phyloP scores from a whole-genome alignment of 2,113 vertebrate species.

The Chunga burmeisteri region DNA sequence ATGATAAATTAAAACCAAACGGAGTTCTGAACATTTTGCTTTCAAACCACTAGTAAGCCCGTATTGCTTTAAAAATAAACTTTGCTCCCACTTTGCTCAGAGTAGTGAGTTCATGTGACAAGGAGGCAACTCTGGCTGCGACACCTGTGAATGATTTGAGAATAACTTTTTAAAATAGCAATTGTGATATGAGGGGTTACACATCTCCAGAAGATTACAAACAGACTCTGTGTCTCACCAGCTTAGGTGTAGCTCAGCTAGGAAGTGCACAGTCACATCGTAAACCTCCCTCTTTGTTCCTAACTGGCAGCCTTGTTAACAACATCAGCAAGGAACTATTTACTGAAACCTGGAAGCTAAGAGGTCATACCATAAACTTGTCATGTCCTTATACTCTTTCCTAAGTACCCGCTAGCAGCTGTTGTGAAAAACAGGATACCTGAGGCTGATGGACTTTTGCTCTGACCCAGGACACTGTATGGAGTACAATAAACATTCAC shows the following conservation, averaged over 20 bases:
- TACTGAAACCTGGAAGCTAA: slow-evolving; percentile 9
- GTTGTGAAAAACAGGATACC: neutral
- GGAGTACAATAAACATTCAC: neutral
- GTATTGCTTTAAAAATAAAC: slow-evolving; percentile 9
- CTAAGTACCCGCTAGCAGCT: neutral
- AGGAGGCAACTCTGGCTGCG: neutral
- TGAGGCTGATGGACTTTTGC: neutral
- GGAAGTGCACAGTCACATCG: slow-evolving; percentile 21
- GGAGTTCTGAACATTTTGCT: neutral
- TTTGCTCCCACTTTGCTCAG: neutral
- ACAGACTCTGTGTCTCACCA: neutral
- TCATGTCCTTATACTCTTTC: neutral
- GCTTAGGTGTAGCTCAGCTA: neutral
- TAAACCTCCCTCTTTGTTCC: slow-evolving; percentile 25
- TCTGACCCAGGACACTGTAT: neutral
- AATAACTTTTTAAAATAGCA: slow-evolving; percentile 26
- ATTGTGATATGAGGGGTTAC: slow-evolving; percentile 7
- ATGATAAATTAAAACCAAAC: slow-evolving; percentile 21
- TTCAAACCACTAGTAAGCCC: neutral
- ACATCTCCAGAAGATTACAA: neutral
- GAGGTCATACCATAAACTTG: neutral
- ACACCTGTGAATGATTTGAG: slow-evolving; percentile 23
- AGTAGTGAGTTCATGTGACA: neutral
- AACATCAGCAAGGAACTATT: slow-evolving; percentile 6
- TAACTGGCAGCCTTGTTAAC: slow-evolving; percentile 36